Evolutionary conservation across 2,888 invertebrate species (phyloP).

Genomic region (Copidosoma aretas): DNA sequence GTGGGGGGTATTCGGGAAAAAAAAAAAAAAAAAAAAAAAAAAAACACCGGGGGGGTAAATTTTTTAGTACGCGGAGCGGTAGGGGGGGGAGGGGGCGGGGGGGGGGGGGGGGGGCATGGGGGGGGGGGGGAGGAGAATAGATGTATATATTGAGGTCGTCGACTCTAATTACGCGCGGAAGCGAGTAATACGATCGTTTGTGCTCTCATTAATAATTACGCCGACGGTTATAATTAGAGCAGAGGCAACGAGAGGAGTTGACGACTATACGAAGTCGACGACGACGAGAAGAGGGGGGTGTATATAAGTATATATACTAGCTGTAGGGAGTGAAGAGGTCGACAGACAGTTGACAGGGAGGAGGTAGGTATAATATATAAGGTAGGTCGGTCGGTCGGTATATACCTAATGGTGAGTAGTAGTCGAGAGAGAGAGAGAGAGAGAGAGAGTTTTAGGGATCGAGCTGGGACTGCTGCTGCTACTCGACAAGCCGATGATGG

Average conservation of each 20-base stretch:
- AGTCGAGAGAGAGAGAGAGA: not conserved
- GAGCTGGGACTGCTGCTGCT: too few relatives aligned
- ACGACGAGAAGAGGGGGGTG: too few relatives aligned
- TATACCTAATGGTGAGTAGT: not conserved
- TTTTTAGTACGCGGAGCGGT: not conserved
- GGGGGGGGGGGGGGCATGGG: not conserved
- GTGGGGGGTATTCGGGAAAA: not conserved
- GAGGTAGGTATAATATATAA: too few relatives aligned
- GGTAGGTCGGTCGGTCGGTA: too few relatives aligned
- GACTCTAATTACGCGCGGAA: conserved; percentile 37
- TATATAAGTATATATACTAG: conserved; percentile 2
- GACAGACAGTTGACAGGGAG: not conserved
- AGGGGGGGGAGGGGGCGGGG: not conserved
- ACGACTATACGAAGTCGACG: not conserved
- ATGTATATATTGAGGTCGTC: not conserved
- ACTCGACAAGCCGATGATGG: conserved; percentile 2
- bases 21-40: too few relatives aligned
- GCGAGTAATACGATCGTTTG: conserved; percentile 39
- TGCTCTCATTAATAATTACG: conserved; percentile 41
- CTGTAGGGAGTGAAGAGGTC: conserved; percentile 26
- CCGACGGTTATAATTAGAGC: conserved; percentile 39
- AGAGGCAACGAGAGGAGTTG: conserved; percentile 12
- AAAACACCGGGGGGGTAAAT: too few relatives aligned
- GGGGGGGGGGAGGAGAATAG: not conserved
- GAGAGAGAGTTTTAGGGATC: conserved; percentile 8